A percentile compares a stretch with the other conserved stretches of the same genome.
Conservation (phyloP, 2,888 invertebrate species). For the Dasypolia templi region DNA sequence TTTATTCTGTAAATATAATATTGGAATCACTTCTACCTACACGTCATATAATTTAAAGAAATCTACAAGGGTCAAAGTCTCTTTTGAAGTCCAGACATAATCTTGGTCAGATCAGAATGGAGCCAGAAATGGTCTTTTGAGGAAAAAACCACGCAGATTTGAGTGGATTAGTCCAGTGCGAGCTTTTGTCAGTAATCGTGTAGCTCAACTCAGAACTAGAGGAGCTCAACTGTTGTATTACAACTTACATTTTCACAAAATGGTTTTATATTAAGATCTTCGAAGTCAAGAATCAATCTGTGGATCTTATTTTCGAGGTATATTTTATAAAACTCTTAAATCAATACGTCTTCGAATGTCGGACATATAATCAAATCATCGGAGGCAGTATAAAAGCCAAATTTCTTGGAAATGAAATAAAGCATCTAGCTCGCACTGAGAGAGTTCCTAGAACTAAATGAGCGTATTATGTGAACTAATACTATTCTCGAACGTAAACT, state of each 20-base stretch:
- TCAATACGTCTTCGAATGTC: constrained; percentile 24
- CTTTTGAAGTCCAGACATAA: too few species aligned
- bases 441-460: constrained; percentile 21
- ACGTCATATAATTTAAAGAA: too few species aligned
- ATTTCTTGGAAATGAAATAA: constrained; percentile 27
- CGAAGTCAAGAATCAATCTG: constrained; percentile 16
- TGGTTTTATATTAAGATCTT: constrained; percentile 12
- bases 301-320: neutral
- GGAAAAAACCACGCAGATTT: too few species aligned
- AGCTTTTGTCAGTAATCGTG: too few species aligned
- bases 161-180: too few species aligned
- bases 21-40: too few species aligned
- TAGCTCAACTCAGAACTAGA: too few species aligned
- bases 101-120: too few species aligned
- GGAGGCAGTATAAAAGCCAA: neutral
- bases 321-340: constrained; percentile 13
- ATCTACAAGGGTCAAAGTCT: too few species aligned
- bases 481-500: constrained; percentile 30
- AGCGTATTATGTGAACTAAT: constrained; percentile 30
- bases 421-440: neutral
- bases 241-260: constrained; percentile 4
- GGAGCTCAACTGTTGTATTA: too few species aligned
- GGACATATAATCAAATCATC: constrained; percentile 35
- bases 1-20: too few species aligned
- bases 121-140: too few species aligned